phyloP scores from a whole-genome alignment of 2,888 invertebrate genomes.

The Oligia fasciuncula region DNA sequence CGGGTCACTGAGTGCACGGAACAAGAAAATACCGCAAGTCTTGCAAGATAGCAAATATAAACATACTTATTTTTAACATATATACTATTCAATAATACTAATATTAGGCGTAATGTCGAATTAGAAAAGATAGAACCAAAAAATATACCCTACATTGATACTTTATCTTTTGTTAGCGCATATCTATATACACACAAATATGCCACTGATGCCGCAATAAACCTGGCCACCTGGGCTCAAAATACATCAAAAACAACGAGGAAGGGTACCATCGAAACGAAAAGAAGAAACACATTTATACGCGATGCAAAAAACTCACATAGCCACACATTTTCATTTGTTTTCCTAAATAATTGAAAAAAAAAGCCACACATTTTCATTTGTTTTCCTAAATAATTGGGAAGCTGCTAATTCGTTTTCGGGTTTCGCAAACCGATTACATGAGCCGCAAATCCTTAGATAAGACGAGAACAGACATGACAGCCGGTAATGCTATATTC shows the following conservation, averaged over 20 bases:
- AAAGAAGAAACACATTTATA: neutral
- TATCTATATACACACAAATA: neutral
- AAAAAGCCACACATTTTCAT: too few relatives aligned
- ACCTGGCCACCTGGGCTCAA: too few relatives aligned
- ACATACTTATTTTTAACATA: neutral
- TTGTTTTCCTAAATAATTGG: conserved; percentile 5
- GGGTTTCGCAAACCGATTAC: conserved; percentile 7
- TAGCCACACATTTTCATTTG: too few relatives aligned
- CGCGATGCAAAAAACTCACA: too few relatives aligned
- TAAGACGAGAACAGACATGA: conserved; percentile 31
- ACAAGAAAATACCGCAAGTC: neutral
- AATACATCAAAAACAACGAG: too few relatives aligned
- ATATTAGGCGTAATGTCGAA: neutral
- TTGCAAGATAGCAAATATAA: neutral
- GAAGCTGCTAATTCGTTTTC: conserved; percentile 1
- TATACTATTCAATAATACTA: neutral
- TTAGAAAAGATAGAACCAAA: neutral
- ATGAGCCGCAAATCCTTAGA: conserved; percentile 35
- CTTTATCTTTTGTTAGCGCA: neutral
- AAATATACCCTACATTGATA: neutral
- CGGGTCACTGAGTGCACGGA: neutral
- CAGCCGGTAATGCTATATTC: conserved; percentile 30
- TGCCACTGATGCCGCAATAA: neutral
- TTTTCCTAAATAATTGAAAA: too few relatives aligned
- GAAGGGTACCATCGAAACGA: too few relatives aligned